phyloP scores from a whole-genome alignment of 2,888 invertebrate genomes.

The Chalcosyrphus nemorum region DNA sequence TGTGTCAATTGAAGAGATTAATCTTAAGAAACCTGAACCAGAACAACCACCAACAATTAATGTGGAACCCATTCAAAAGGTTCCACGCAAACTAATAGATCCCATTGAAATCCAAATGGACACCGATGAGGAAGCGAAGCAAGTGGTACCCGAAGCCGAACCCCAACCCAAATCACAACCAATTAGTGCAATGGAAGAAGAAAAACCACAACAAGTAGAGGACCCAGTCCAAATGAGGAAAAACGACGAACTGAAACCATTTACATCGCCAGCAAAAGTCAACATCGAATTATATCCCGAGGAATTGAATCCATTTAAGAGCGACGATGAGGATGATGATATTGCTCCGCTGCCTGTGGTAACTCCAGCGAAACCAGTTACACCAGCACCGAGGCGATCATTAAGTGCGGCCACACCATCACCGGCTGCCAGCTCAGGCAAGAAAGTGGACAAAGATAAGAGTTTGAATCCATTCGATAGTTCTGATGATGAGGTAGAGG shows the following conservation, averaged over 20 bases:
- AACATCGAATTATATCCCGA: slow-evolving; percentile 85
- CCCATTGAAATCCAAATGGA: slow-evolving; percentile 64
- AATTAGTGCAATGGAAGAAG: slow-evolving; percentile 35
- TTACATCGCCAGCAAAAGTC: slow-evolving; percentile 62
- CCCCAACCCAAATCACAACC: too few species aligned
- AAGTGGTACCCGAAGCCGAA: too few species aligned
- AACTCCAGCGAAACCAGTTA: slow-evolving; percentile 37
- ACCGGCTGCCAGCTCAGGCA: slow-evolving; percentile 3
- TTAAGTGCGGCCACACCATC: slow-evolving; percentile 36
- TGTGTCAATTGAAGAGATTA: slow-evolving; percentile 41
- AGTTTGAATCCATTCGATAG: slow-evolving; percentile 87
- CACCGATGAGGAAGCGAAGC: slow-evolving; percentile 21
- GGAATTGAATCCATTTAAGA: slow-evolving; percentile 92
- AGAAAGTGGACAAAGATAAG: slow-evolving; percentile 71
- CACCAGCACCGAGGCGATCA: slow-evolving; percentile 59
- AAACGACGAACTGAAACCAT: slow-evolving; percentile 28
- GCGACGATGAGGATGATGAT: slow-evolving; percentile 85
- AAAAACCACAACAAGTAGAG: slow-evolving; percentile 5
- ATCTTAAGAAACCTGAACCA: slow-evolving; percentile 7
- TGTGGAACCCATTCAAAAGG: not conserved
- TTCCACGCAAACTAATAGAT: slow-evolving; percentile 25
- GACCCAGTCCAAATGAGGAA: slow-evolving; percentile 22
- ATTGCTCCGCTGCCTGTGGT: slow-evolving; percentile 74
- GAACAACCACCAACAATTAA: too few species aligned
- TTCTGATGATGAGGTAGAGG: slow-evolving; percentile 85